Conservation (phyloP, 1,140 invertebrate genomes). For the Battus philenor region DNA sequence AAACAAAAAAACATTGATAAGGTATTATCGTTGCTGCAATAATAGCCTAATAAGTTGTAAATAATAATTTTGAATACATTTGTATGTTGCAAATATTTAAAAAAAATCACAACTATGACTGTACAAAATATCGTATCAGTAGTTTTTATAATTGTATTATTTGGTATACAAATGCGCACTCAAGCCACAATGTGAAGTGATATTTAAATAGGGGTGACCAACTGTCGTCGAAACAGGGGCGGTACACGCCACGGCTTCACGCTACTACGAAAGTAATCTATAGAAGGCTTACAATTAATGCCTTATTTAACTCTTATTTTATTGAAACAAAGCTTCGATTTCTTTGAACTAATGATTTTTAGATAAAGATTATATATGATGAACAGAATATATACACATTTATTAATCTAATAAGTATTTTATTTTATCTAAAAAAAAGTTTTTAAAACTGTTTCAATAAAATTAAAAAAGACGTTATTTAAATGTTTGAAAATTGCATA, state of each 20-base stretch:
- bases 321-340: neutral
- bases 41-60: too few species aligned
- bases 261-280: conserved; percentile 64
- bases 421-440: too few species aligned
- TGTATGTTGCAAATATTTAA: too few species aligned
- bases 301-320: conserved; percentile 45
- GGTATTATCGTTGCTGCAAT: too few species aligned
- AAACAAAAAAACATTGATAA: too few species aligned
- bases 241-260: conserved; percentile 60
- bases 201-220: conserved; percentile 70
- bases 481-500: conserved; percentile 3
- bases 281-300: conserved; percentile 58
- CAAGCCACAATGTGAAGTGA: conserved; percentile 72
- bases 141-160: conserved; percentile 50
- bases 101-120: too few species aligned
- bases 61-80: conserved; percentile 4
- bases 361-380: too few species aligned
- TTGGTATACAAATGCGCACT: conserved; percentile 50
- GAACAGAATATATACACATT: too few species aligned
- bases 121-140: conserved; percentile 34
- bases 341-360: too few species aligned
- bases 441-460: conserved; percentile 9
- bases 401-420: too few species aligned
- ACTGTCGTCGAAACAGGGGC: conserved; percentile 65
- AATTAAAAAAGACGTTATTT: conserved; percentile 12